Evolutionary conservation across 2,888 invertebrate species (phyloP), one percentile per base, ranked within the genome.

Genomic region (Limnephilus rhombicus): DNA sequence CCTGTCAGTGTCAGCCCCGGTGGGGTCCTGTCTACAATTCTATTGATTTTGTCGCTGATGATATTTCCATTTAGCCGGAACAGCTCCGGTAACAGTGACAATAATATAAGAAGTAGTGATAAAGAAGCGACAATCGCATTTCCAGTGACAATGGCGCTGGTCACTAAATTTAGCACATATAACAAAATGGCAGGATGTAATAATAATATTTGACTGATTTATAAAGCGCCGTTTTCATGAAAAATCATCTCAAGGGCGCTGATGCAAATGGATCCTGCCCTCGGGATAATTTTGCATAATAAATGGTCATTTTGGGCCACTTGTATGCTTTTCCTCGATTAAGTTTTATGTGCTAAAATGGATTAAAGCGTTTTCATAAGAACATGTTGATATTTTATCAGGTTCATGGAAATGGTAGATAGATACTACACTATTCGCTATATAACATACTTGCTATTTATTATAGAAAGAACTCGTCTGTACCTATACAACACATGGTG

Each of bases 1-100:
- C 86, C 81, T 89, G 88, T 89, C 88, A 91, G 29, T 86, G 86
- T 86, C 90, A 92, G 85, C 82, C 29, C 45, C 53, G 18, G 49
- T 34, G 37, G 92, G 81, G 87, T 5, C 18, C 80, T 15, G 53
- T 41, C 29, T 82, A 80, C 81, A 92, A 92, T 87, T 24, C 90
- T 82, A 90, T 90, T 92, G 86, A 92, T 92, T 92, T 86, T 45
- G 82, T 85, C 91, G 80, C 86, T 68, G 82, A 49, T 24, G 29
- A 90, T 83, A 90, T 49, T 49, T 34, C 49, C 83, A 90, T 45
- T 82, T 45, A 85, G 53, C 24, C 5, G 24, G 53, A 68, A 68
- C 68, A 68, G 68, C 9, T 24, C 24, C 68, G 68, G 68, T 9
- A 68, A 24, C 7, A 68, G 68, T 9, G n/a, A 68, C 24, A 68